These are phyloP conservation scores for Argyra leucocephala DNA, from an alignment of 2,888 invertebrate species.

Conservation along the genomic window DNA sequence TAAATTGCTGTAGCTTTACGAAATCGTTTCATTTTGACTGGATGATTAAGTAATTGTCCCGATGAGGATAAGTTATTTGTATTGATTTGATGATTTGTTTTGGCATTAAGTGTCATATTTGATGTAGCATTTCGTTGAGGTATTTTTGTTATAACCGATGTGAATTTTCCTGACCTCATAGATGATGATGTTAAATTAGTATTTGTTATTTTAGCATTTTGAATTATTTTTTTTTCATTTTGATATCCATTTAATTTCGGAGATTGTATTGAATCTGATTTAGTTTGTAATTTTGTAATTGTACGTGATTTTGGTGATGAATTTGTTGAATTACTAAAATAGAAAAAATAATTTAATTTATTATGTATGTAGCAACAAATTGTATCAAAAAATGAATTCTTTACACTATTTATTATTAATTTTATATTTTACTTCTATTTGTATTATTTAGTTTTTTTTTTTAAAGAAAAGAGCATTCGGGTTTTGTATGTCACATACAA, in stretches of 20 bases:
- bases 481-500: too few species aligned
- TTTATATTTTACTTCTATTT: too few species aligned
- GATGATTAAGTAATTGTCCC: constrained; percentile 8
- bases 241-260: constrained; percentile 14
- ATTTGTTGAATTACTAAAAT: constrained; percentile 23
- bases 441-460: too few species aligned
- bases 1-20: constrained; percentile 38
- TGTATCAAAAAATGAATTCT: too few species aligned
- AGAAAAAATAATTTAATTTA: background rate
- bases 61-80: background rate
- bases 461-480: too few species aligned
- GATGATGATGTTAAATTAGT: constrained; percentile 17
- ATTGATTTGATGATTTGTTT: constrained; percentile 16
- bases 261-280: constrained; percentile 10
- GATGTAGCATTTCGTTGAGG: constrained; percentile 7
- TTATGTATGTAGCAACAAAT: too few species aligned
- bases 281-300: background rate
- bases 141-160: background rate
- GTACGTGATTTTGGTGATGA: constrained; percentile 20
- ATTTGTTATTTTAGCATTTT: background rate
- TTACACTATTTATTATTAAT: too few species aligned
- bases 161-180: constrained; percentile 17
- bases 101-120: constrained; percentile 17
- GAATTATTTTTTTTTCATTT: constrained; percentile 15
- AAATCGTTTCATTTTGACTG: constrained; percentile 33